Percentiles rank a stretch among this genome's conserved stretches.
Conservation (phyloP, 2,797 vertebrate genomes). For the Dipus sagitta region DNA sequence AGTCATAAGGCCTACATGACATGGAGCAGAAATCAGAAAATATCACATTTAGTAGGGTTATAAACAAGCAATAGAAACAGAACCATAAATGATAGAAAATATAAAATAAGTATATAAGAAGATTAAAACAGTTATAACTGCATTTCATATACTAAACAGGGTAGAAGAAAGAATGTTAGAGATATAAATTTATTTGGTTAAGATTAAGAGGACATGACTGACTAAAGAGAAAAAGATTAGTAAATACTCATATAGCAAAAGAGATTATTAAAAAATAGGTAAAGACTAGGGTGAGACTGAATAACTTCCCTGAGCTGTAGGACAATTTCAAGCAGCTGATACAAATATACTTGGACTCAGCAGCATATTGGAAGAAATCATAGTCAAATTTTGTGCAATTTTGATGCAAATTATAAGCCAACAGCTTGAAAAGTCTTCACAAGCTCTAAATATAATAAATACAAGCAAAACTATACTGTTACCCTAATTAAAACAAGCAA, state of each 20-base stretch:
- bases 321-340: neutral
- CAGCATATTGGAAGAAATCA: neutral
- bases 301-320: neutral
- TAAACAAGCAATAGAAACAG: neutral
- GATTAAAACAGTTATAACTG: neutral
- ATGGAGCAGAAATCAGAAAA: constrained; percentile 44
- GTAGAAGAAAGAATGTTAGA: neutral
- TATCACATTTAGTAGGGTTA: neutral
- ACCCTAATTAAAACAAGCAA: neutral
- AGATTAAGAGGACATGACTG: constrained; percentile 1
- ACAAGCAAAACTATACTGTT: neutral
- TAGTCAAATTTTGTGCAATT: neutral
- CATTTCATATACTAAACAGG: neutral
- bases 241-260: neutral
- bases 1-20: neutral
- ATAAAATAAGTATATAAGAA: neutral
- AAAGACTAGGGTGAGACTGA: neutral
- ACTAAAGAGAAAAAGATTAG: neutral
- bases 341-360: neutral
- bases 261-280: neutral
- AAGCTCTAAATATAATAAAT: constrained; percentile 3
- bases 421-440: neutral
- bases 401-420: neutral
- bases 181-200: neutral
- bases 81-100: neutral